Percentiles rank a stretch among this genome's conserved stretches.
phyloP scores from a whole-genome alignment of 2,888 invertebrate species.

The Idaea dimidiata region DNA sequence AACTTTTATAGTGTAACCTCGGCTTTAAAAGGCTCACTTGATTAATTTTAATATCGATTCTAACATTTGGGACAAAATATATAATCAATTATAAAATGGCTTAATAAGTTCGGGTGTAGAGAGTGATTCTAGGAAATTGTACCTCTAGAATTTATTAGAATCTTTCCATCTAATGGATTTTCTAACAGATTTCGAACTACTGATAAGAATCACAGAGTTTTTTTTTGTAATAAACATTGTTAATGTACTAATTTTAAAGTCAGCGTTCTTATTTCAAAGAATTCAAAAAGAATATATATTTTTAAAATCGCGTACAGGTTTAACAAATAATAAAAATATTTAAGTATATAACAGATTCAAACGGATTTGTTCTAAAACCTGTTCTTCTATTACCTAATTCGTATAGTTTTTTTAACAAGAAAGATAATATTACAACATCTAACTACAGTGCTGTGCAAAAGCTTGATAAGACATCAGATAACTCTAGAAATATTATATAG shows the following conservation, averaged over 20 bases:
- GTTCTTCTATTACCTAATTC: too few relatives aligned
- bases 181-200: neutral
- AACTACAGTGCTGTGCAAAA: slow-evolving; percentile 15
- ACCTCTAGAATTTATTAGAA: too few relatives aligned
- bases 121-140: neutral
- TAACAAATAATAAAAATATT: too few relatives aligned
- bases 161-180: neutral
- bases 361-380: too few relatives aligned
- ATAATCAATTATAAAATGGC: neutral
- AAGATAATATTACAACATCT: neutral
- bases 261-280: neutral
- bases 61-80: neutral
- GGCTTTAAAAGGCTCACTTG: neutral
- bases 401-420: neutral
- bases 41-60: neutral
- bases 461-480: slow-evolving; percentile 2
- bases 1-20: neutral
- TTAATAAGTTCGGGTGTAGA: neutral
- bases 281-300: too few relatives aligned
- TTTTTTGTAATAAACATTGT: neutral
- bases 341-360: too few relatives aligned
- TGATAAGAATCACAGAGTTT: neutral
- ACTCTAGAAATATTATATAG: too few relatives aligned
- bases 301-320: too few relatives aligned
- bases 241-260: neutral